These are phyloP conservation scores for Eulemur coronatus DNA, from an alignment of 2,797 vertebrate genomes.

Conservation along the genomic window DNA sequence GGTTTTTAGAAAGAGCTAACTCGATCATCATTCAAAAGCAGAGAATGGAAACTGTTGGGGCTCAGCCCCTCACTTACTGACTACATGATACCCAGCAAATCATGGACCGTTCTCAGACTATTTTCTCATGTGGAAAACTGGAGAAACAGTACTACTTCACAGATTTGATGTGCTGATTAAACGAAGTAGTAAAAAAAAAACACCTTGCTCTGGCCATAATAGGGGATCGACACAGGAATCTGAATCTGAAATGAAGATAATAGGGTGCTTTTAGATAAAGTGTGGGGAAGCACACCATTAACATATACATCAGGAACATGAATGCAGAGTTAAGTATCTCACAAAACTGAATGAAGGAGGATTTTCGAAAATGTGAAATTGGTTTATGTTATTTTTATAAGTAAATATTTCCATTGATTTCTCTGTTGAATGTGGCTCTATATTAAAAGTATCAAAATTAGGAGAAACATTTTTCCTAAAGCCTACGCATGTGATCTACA, in stretches of 20 bases:
- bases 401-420: neutral
- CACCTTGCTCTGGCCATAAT: neutral
- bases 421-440: neutral
- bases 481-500: neutral
- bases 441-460: conserved; percentile 6
- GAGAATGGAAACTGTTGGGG: neutral
- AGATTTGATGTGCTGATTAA: neutral
- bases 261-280: neutral
- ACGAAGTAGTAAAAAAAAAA: neutral
- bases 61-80: neutral
- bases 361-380: neutral
- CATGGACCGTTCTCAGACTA: neutral
- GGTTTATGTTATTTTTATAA: conserved; percentile 5
- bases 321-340: neutral
- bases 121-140: neutral
- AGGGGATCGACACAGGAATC: neutral
- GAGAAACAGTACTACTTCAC: neutral
- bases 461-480: neutral
- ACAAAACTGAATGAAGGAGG: neutral
- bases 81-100: neutral
- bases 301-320: neutral
- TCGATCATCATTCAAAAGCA: neutral
- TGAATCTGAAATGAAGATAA: neutral
- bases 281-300: neutral
- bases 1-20: neutral